phyloP scores from a whole-genome alignment of 2,888 invertebrate genomes.

The Eupithecia pulchellata region DNA sequence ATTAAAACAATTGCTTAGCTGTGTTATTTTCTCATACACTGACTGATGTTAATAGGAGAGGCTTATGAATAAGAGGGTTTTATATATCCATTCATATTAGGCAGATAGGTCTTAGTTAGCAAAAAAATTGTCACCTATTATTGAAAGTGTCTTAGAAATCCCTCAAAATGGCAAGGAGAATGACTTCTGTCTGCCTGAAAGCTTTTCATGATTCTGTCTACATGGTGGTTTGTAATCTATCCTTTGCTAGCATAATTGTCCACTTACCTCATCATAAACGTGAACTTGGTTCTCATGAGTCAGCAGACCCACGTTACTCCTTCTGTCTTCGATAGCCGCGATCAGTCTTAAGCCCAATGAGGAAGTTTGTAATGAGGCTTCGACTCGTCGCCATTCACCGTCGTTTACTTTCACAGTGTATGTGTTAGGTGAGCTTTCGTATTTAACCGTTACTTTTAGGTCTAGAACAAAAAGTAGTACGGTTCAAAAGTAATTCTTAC shows the following conservation, averaged over 20 bases:
- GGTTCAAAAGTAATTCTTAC: neutral
- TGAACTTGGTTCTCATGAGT: slow-evolving; percentile 71
- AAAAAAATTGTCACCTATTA: too few species aligned
- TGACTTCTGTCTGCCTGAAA: too few species aligned
- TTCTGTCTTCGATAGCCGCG: slow-evolving; percentile 65
- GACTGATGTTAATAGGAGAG: neutral
- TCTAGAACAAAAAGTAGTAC: slow-evolving; percentile 64
- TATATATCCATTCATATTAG: neutral
- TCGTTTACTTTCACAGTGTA: slow-evolving; percentile 76
- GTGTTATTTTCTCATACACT: neutral
- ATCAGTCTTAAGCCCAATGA: slow-evolving; percentile 62
- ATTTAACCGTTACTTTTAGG: slow-evolving; percentile 84
- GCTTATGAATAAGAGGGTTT: neutral
- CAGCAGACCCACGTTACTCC: slow-evolving; percentile 67
- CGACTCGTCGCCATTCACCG: slow-evolving; percentile 83
- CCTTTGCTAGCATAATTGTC: neutral
- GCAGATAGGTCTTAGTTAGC: neutral
- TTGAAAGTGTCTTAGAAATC: too few species aligned
- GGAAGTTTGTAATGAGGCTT: slow-evolving; percentile 58
- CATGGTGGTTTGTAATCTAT: too few species aligned
- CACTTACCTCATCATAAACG: slow-evolving; percentile 72
- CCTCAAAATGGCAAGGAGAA: too few species aligned
- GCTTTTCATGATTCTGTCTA: too few species aligned
- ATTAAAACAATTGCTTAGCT: neutral
- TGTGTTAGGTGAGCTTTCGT: slow-evolving; percentile 66